These are phyloP conservation scores for Rugalucina vietnamica DNA, from an alignment of 2,888 invertebrate species.

Conservation along the genomic window DNA sequence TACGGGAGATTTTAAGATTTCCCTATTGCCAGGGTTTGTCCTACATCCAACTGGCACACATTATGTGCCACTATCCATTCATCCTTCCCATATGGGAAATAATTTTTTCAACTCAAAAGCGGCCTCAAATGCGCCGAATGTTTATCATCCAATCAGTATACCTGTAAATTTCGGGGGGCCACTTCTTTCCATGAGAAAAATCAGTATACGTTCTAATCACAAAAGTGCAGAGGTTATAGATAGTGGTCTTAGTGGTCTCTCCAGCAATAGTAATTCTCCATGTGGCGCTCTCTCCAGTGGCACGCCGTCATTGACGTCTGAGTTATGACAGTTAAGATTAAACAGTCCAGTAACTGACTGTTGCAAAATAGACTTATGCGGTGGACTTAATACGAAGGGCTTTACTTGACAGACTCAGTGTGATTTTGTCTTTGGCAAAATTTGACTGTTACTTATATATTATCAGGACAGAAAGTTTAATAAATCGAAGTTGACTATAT, in stretches of 20 bases:
- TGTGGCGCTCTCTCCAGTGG: background rate
- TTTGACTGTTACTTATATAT: no score
- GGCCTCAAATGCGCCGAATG: constrained; percentile 44
- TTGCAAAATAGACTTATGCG: no score
- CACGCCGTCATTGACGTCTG: no score
- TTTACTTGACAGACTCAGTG: no score
- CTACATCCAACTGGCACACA: constrained; percentile 94
- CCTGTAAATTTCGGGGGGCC: constrained; percentile 80
- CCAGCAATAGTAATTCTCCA: background rate
- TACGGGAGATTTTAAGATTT: constrained; percentile 41
- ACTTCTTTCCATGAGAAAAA: constrained; percentile 56
- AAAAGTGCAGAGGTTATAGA: background rate
- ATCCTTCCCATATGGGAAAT: constrained; percentile 83
- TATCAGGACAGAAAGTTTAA: no score
- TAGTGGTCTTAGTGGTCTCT: background rate
- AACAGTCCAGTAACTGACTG: no score
- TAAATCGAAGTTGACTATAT: no score
- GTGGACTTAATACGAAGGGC: no score
- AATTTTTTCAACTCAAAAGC: constrained; percentile 52
- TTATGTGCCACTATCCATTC: constrained; percentile 90
- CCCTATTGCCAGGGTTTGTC: constrained; percentile 92
- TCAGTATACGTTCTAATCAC: constrained; percentile 18
- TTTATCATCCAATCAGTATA: constrained; percentile 82
- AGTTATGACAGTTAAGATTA: no score
- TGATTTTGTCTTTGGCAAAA: no score